Conservation (phyloP, 2,113 vertebrate genomes). For the Oryctolagus cuniculus region DNA sequence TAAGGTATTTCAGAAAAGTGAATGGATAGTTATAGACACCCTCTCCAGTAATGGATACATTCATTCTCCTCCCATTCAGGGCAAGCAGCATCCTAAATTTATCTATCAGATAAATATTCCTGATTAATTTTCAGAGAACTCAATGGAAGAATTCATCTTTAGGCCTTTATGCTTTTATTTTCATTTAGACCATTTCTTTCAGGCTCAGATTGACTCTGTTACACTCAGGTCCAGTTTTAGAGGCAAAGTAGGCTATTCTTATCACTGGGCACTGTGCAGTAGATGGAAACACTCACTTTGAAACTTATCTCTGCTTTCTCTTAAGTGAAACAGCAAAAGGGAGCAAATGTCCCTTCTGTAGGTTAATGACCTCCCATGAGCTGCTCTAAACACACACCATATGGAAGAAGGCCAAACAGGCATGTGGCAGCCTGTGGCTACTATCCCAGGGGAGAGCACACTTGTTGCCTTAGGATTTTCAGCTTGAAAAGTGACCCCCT, state of each 20-base stretch:
- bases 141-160: background rate
- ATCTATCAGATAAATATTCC: background rate
- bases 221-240: background rate
- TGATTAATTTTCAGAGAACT: background rate
- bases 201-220: background rate
- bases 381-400: slow-evolving; percentile 63
- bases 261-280: background rate
- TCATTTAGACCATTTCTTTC: background rate
- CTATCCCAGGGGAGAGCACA: slow-evolving; percentile 19
- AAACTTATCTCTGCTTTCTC: slow-evolving; percentile 33
- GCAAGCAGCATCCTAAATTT: background rate
- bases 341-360: slow-evolving; percentile 62
- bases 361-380: slow-evolving; percentile 70
- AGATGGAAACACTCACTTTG: background rate
- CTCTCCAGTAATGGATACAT: background rate
- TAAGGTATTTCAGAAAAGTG: background rate
- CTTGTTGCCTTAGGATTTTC: slow-evolving; percentile 38
- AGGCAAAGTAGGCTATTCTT: background rate
- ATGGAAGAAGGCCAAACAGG: background rate
- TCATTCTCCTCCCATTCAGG: background rate
- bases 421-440: background rate
- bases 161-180: background rate
- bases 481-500: background rate
- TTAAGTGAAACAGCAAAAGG: slow-evolving; percentile 71
- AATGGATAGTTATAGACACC: background rate